Conservation (phyloP, 2,113 vertebrate species). For the Myrmecophaga tridactyla region DNA sequence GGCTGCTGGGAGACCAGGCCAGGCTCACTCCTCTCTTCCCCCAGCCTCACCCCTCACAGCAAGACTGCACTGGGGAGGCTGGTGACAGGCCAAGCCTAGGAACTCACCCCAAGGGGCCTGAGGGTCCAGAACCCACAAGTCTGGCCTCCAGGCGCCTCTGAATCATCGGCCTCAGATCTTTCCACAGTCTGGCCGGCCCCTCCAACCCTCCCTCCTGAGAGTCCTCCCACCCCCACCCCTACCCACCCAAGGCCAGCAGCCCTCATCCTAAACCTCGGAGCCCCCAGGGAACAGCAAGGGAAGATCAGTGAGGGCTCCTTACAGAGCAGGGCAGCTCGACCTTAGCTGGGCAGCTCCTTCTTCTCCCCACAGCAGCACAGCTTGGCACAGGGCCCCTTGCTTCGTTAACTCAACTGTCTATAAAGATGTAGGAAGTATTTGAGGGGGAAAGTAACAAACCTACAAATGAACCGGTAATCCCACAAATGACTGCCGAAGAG, state of each 20-base stretch:
- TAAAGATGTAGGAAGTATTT: neutral
- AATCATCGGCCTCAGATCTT: conserved; percentile 42
- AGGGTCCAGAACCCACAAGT: conserved; percentile 30
- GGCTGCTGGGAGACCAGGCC: neutral
- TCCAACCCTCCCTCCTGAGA: neutral
- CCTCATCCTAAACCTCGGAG: neutral
- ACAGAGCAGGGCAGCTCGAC: neutral
- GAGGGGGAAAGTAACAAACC: neutral
- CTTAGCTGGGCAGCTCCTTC: neutral
- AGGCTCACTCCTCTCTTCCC: neutral
- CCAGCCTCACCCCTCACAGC: neutral
- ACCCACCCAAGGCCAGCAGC: neutral
- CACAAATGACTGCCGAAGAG: neutral
- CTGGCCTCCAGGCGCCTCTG: conserved; percentile 20
- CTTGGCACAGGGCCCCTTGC: too few relatives aligned
- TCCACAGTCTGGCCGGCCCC: neutral
- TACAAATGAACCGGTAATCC: neutral
- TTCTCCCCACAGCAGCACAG: neutral
- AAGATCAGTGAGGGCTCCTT: neutral
- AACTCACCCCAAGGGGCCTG: neutral
- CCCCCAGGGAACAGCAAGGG: neutral
- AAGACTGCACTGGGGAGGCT: neutral
- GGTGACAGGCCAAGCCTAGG: neutral
- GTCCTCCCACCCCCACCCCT: too few relatives aligned
- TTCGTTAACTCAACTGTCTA: neutral